Percentiles rank a stretch among this genome's conserved stretches.
Conservation (phyloP, 2,113 vertebrate genomes). For the Clarias magur region DNA sequence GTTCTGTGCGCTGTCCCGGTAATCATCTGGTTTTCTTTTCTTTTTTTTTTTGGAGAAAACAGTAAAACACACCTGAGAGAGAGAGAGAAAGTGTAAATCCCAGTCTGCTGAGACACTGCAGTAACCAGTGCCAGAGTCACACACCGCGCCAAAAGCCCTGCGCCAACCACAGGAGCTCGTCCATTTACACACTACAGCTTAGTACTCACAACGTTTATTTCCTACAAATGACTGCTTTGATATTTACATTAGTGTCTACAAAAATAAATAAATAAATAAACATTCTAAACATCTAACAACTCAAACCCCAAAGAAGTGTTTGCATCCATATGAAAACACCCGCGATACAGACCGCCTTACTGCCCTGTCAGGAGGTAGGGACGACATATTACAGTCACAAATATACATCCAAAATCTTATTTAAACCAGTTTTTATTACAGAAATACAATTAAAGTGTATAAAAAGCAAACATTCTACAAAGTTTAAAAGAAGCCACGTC, state of each 20-base stretch:
- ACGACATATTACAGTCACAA: background rate
- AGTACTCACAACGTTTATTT: background rate
- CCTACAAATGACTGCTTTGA: background rate
- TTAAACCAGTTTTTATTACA: rapidly evolving
- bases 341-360: background rate
- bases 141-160: background rate
- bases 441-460: rapidly evolving
- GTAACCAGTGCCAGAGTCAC: background rate
- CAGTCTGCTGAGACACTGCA: background rate
- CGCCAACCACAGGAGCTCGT: no score
- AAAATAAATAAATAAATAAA: background rate
- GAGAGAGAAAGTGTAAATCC: no score
- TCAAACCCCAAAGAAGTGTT: no score
- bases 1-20: no score
- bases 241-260: background rate
- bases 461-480: rapidly evolving
- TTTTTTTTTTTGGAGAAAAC: background rate
- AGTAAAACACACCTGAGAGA: no score
- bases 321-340: background rate
- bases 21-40: background rate
- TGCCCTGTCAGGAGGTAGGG: background rate
- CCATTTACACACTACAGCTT: background rate
- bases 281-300: no score
- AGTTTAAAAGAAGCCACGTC: background rate
- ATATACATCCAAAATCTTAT: background rate